Evolutionary conservation across 2,888 invertebrate species (phyloP).

Genomic region (Chouioia cunea): DNA sequence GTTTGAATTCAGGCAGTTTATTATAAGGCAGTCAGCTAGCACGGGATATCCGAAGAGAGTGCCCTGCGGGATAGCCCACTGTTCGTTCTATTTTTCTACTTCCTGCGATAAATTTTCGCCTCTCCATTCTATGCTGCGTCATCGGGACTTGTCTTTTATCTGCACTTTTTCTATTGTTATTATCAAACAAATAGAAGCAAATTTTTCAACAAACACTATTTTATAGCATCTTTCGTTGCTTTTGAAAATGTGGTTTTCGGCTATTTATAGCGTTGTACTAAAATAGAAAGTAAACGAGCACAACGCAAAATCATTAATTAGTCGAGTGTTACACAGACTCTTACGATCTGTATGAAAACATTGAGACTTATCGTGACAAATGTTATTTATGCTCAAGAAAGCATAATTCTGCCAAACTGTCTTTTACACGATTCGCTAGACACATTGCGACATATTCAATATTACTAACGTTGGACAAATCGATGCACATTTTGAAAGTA

Average conservation of each 20-base stretch:
- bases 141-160: slow-evolving; percentile 15
- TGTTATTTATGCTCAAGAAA: background rate
- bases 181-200: background rate
- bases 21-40: background rate
- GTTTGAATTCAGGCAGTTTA: slow-evolving; percentile 2
- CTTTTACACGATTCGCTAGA: background rate
- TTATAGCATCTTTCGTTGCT: no score
- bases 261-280: no score
- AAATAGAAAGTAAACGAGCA: no score
- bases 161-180: background rate
- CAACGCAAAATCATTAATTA: no score
- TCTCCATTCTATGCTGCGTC: slow-evolving; percentile 8
- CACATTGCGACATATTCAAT: slow-evolving; percentile 2
- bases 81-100: slow-evolving; percentile 15
- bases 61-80: background rate
- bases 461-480: slow-evolving; percentile 33
- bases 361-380: no score
- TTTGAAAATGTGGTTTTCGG: no score
- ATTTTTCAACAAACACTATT: no score
- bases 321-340: no score
- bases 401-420: slow-evolving; percentile 7
- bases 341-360: no score
- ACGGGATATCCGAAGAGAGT: slow-evolving; percentile 30
- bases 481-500: slow-evolving; percentile 2
- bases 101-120: slow-evolving; percentile 37